Conservation (phyloP, 1,140 invertebrate genomes). For the Drosophila kohkoa region DNA sequence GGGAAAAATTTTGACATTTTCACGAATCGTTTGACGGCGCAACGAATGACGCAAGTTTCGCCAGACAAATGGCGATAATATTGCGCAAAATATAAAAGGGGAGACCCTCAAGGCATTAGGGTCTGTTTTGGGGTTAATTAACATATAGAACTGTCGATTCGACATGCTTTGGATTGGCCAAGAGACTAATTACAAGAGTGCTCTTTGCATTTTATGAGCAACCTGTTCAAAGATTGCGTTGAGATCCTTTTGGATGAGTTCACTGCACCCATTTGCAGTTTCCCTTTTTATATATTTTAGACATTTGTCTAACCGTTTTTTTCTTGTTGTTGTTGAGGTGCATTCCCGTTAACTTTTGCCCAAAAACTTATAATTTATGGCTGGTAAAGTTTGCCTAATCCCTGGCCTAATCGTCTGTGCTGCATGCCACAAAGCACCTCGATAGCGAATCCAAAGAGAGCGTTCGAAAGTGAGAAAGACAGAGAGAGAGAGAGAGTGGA, state of each 20-base stretch:
- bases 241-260: slow-evolving; percentile 53
- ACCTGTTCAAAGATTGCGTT: not conserved
- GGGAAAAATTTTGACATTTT: slow-evolving; percentile 29
- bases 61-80: not conserved
- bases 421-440: slow-evolving; percentile 25
- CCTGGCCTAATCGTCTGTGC: slow-evolving; percentile 72
- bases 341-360: slow-evolving; percentile 66
- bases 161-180: not conserved
- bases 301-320: slow-evolving; percentile 44
- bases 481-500: not conserved
- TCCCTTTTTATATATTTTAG: slow-evolving; percentile 50
- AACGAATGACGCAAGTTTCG: not conserved
- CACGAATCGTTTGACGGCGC: not conserved
- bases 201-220: slow-evolving; percentile 6
- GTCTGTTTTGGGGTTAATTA: slow-evolving; percentile 6
- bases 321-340: too few relatives aligned
- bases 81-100: not conserved
- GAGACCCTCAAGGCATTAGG: not conserved
- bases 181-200: not conserved
- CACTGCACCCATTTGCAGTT: slow-evolving; percentile 56
- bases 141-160: slow-evolving; percentile 6
- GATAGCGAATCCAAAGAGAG: slow-evolving; percentile 40
- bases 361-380: slow-evolving; percentile 76
- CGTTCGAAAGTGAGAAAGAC: not conserved
- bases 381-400: slow-evolving; percentile 77